Base-by-base conservation (phyloP, 1,140 invertebrate species). In the Heterodera carotae region DNA sequence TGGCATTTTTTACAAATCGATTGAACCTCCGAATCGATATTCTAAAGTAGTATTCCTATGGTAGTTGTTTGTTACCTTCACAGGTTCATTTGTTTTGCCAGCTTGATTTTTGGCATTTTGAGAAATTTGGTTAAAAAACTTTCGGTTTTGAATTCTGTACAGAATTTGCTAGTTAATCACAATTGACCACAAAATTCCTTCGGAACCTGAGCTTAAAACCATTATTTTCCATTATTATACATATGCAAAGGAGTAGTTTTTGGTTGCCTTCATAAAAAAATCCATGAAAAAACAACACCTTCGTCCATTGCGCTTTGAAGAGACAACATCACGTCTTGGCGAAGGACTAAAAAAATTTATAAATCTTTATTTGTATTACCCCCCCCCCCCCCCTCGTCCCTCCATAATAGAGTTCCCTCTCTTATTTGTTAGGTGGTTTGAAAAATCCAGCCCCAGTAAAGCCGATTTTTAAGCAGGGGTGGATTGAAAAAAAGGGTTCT, bases 281-380 rank as follows among this genome's bases (percentile, higher is more conserved):
- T 22, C 22, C 22, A 39, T 74, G 56, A 39, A 64, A 56, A 72
- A 34, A 56, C 48, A 22, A 56, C 48, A 56, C 48, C 48, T 56
- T 56, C 48, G 48, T 56, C 48, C 48, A 56, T 56, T 56, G 27
- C 72, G 72, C 5, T 56, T 74, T 29, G 56, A 64, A 10, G 72
- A 74, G 48, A 56, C 48, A 64, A 74, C 56, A 31, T 74, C 72
- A 18, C 72, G 48, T 59, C 64, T 31, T 59, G 72, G 72, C 8
- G 72, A 74, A 12, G 72, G 72, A 34, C 72, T 74, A 62, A 74
- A 74, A 56, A 72, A 27, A 34, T 22, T 25, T 53, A 18, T 72
- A 22, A 53, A 1, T 1, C 0, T 53, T 56, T 72, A 29, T 60
- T 72, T n/a, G n/a, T n/a, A n/a, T n/a, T n/a, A n/a, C n/a, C n/a